phyloP scores from a whole-genome alignment of 2,888 invertebrate species.

The Serrognathus titanus region DNA sequence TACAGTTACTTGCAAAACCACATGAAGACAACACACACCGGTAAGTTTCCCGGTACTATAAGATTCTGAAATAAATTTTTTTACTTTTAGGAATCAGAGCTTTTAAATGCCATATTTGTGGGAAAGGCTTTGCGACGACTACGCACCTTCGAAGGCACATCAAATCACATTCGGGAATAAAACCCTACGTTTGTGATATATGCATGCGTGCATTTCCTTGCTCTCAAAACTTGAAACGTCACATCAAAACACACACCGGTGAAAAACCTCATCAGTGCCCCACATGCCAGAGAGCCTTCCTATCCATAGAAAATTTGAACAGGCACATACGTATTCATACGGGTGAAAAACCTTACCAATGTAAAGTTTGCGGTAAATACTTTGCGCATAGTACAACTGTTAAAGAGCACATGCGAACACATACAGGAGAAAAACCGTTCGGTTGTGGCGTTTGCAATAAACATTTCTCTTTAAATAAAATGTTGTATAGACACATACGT shows the following conservation, averaged over 20 bases:
- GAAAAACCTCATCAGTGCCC: conserved; percentile 39
- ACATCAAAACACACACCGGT: conserved; percentile 41
- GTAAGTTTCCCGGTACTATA: no score
- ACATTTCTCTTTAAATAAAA: conserved; percentile 38
- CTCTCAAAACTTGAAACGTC: conserved; percentile 38
- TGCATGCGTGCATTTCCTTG: conserved; percentile 39
- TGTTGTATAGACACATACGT: conserved; percentile 39
- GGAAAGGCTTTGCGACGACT: conserved; percentile 36
- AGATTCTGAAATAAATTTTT: no score
- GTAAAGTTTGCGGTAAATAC: conserved; percentile 36
- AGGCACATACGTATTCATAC: conserved; percentile 40
- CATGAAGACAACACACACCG: conserved; percentile 27
- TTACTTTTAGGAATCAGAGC: conserved; percentile 25
- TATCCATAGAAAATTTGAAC: conserved; percentile 39
- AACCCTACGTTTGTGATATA: conserved; percentile 37
- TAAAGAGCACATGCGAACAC: conserved; percentile 40
- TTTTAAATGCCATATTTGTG: conserved; percentile 39
- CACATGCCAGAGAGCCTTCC: conserved; percentile 36
- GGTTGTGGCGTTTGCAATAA: conserved; percentile 36
- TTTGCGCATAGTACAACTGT: conserved; percentile 44
- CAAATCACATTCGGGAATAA: conserved; percentile 40
- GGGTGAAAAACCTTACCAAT: conserved; percentile 40
- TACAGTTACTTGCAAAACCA: conserved; percentile 34
- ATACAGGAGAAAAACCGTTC: conserved; percentile 41
- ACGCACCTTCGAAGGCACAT: conserved; percentile 40